These are phyloP conservation scores for Prochilodus magdalenae DNA, from an alignment of 2,113 vertebrate genomes.

Conservation along the genomic window DNA sequence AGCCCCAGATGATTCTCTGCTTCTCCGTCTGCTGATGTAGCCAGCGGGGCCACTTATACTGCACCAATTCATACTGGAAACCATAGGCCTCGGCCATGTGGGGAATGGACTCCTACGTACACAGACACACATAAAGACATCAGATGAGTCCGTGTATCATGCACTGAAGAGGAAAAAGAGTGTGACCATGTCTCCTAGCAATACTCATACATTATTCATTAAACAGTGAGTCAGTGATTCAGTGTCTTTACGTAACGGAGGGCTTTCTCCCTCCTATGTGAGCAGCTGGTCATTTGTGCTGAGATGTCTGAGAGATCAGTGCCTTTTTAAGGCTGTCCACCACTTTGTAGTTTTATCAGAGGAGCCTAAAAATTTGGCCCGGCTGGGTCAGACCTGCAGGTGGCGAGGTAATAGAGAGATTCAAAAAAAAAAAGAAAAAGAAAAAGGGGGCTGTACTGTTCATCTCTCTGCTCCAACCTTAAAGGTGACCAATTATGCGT, in stretches of 20 bases:
- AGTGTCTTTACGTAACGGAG: too few species aligned
- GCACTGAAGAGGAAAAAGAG: not conserved
- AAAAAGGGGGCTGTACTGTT: too few species aligned
- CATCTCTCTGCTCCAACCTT: too few species aligned
- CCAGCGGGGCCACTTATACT: constrained; percentile 97
- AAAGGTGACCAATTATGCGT: too few species aligned
- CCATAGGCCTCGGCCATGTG: constrained; percentile 89
- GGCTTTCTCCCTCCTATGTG: too few species aligned
- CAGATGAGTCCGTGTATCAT: not conserved
- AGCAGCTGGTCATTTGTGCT: too few species aligned
- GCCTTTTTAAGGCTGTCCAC: not conserved
- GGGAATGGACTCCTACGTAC: constrained; percentile 87
- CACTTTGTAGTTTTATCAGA: too few species aligned
- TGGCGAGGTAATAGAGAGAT: too few species aligned
- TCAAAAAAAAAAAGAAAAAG: too few species aligned
- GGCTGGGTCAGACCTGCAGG: too few species aligned
- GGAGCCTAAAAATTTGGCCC: too few species aligned
- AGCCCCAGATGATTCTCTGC: constrained; percentile 97
- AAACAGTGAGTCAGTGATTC: not conserved
- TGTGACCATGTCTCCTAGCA: not conserved
- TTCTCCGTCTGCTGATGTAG: constrained; percentile 95
- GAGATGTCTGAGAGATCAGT: too few species aligned
- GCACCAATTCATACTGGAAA: constrained; percentile 94
- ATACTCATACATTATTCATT: constrained; percentile 17
- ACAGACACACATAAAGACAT: not conserved